Base-by-base conservation (phyloP, 2,888 invertebrate genomes). In the Drosophila gaucha region DNA sequence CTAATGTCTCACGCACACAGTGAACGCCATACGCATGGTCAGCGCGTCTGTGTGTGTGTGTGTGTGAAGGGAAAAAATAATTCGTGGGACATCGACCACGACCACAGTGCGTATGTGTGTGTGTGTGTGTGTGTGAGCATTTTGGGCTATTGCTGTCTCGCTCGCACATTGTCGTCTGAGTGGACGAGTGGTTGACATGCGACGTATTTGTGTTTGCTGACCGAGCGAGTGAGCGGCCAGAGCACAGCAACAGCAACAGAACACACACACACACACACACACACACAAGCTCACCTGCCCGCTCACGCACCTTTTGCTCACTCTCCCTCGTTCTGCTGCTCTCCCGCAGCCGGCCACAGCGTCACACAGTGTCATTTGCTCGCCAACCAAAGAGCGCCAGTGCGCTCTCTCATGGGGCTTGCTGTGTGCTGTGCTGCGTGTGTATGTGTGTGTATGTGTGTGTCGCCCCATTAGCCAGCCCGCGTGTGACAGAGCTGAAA, bases 101-200 rank as follows among this genome's bases (percentile, higher is more conserved):
- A 38, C 54, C 60, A 46, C 54, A 60, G 33, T 51, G n/a, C 28
- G 49, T 52, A 60, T 49, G 39, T 10, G 41, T 14, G 57, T 60
- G 64, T 58, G 63, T 59, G 57, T 20, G 51, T 59, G 60, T 22
- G 39, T 12, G 30, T 18, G 39, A 43, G 46, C 24, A 54, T 63
- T 63, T 67, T 56, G 57, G 71, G 65, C 60, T 68, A 54, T 47
- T 58, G 82, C 62, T 49, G 31, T 46, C 67, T 66, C 70, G 50
- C 68, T 89, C 56, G 63, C 74, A 74, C 88, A 83, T 39, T 88
- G 88, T 89, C 88, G 88, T 88, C 86, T 74, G 58, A 70, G 77
- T 88, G 82, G 84, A 86, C 88, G 85, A 71, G 79, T 72, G 84
- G 89, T 89, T 88, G 89, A 89, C 88, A 88, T 86, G 89, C 89